Evolutionary conservation across 2,113 vertebrate genomes (phyloP), one percentile per base, ranked within the genome.

Genomic region (Alces alces): DNA sequence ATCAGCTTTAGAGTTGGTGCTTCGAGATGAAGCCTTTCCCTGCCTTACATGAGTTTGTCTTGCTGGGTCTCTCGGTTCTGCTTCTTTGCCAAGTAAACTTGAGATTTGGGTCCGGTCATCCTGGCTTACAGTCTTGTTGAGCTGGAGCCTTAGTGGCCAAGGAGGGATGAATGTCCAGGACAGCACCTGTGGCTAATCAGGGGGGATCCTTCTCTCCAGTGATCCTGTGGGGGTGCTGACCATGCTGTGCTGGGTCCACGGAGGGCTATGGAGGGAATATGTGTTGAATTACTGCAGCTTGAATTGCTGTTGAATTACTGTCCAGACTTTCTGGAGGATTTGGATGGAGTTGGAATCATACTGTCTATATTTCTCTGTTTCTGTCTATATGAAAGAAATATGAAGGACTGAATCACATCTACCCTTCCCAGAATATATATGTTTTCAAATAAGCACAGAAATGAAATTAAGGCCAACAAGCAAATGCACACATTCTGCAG

Each of bases 361-460:
- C 7, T 3, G 39, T 55, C 43, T 57, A 10, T 58, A 52, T 66
- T 50, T 79, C 27, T 97, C 57, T 50, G 28, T 54, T 47, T 19
- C 33, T 91, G 17, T 86, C 58, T 97, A 17, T 85, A 33, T 84
- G 86, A 90, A 94, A 84, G 60, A 87, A 89, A 85, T 33, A 57
- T 28, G 3, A 84, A 57, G 27, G 39, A 25, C 82, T 88, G 36
- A 73, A 30, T 64, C 45, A 19, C 39, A 88, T 45, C 33, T 73
- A 80, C 17, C 27, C 30, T 86, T 73, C 61, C 52, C 60, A 28
- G 30, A 66, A 84, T 61, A 78, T 19, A 64, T 30, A 45, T 7
- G 30, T 47, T 92, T 96, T 92, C 70, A 86, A 43, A 60, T 97
- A 64, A 86, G 73, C 43, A 92, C 14, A 89, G 45, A 94, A 82